Percentiles rank a stretch among this genome's conserved stretches.
Conservation (phyloP, 1,140 invertebrate genomes). For the Cydia strobilella region DNA sequence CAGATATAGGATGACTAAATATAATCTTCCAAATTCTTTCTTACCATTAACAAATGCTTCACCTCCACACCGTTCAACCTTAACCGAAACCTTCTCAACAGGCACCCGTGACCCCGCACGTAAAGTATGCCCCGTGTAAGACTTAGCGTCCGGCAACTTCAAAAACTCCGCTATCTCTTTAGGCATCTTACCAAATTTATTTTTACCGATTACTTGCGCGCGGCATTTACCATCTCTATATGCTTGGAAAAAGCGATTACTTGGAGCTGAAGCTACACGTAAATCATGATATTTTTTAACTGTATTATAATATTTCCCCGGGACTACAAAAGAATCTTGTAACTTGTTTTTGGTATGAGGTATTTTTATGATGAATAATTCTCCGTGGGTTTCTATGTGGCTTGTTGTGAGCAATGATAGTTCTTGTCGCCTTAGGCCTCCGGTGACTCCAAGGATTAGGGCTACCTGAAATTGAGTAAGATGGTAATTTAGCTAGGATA, state of each 20-base stretch:
- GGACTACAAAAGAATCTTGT: background rate
- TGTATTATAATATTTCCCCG: background rate
- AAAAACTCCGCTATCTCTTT: background rate
- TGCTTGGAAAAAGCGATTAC: background rate
- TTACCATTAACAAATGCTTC: background rate
- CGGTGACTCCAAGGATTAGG: background rate
- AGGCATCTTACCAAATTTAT: background rate
- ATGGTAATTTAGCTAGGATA: background rate
- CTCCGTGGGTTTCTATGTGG: background rate
- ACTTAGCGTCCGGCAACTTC: background rate
- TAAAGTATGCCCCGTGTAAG: background rate
- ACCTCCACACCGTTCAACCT: background rate
- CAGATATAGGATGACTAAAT: background rate
- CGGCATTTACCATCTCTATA: background rate
- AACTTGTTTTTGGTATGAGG: background rate
- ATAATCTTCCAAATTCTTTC: background rate
- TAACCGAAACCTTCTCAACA: background rate
- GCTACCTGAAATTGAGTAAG: constrained; percentile 3
- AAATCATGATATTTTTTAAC: background rate
- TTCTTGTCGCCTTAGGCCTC: background rate
- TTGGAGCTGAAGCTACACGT: background rate
- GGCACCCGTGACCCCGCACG: background rate
- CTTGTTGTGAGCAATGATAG: background rate
- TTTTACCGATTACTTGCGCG: background rate
- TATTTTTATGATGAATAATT: constrained; percentile 1